Evolutionary conservation across 1,140 invertebrate genomes (phyloP), one percentile per base, ranked within the genome.

Genomic region (Drosophila ananassae): DNA sequence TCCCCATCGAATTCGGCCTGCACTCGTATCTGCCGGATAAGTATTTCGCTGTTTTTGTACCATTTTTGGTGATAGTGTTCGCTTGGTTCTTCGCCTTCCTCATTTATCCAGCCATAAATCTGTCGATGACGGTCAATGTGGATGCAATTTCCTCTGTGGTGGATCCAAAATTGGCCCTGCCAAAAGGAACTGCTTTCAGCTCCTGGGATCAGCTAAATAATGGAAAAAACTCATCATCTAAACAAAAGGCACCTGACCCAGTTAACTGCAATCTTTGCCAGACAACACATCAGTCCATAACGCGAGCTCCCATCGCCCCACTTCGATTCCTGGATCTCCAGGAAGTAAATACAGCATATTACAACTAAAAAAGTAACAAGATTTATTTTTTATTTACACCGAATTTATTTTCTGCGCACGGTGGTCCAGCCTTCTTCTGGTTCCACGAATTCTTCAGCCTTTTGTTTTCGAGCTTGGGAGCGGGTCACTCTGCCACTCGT

Each of bases 1-100:
- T 97, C 44, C 97, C 98, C 6, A 91, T 95, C 80, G 92, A 95
- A 41, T 93, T 95, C 72, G 97, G 96, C 17, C 92, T 97, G 46
- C 83, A 89, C 39, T 96, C 95, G 3, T 98, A 97, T 92, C 95
- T 94, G 89, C 96, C 97, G 2, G 95, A 97, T 82, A 96, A 97
- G 84, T 98, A 98, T 90, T 98, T 97, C 96, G 96, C 97, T 4
- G 92, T 97, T 12, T 96, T 96, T 48, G 93, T 98, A 52, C 97
- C 98, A 2, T 94, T 98, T 48, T 95, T 96, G 91, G 92, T 95
- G 46, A 93, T 97, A 57, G 94, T 95, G 6, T 94, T 94, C 1
- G 90, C 97, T 0, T 94, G 95, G 28, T 91, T 97, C 21, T 97
- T 97, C 93, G 96, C 94, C 17, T 95, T 97, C 85, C 92, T 97